Evolutionary conservation across 2,888 invertebrate species (phyloP).

Genomic region (Tetranychus truncatus): DNA sequence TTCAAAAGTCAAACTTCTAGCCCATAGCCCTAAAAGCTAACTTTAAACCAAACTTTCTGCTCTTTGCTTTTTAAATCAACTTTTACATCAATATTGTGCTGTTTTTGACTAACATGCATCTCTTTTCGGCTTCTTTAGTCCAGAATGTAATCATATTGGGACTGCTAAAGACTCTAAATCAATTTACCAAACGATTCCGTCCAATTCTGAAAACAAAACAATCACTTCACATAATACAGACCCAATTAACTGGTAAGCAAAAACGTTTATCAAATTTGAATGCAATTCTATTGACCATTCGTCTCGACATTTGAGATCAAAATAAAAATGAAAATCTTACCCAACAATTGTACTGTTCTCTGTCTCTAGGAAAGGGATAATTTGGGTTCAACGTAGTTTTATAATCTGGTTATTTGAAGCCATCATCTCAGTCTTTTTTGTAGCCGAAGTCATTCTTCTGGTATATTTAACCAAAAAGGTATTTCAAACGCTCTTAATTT

Average conservation of each 20-base stretch:
- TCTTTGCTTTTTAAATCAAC: too few species aligned
- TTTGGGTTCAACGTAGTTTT: constrained; percentile 77
- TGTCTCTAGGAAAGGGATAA: constrained; percentile 50
- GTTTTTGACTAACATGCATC: too few species aligned
- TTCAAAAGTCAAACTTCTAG: too few species aligned
- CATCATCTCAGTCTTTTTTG: constrained; percentile 1
- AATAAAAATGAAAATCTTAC: neutral
- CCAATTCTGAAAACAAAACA: constrained; percentile 4
- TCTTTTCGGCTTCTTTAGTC: neutral
- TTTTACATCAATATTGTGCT: too few species aligned
- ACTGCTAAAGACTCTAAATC: constrained; percentile 3
- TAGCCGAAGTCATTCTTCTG: neutral
- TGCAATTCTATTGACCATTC: too few species aligned
- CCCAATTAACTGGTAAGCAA: constrained; percentile 13
- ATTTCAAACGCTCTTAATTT: neutral
- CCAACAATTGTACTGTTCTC: neutral
- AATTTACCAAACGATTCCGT: constrained; percentile 8
- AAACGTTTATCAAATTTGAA: neutral
- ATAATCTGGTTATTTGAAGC: constrained; percentile 73
- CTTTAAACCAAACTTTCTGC: too few species aligned
- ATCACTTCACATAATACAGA: neutral
- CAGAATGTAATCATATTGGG: constrained; percentile 5
- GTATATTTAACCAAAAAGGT: constrained; percentile 11
- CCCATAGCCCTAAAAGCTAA: too few species aligned
- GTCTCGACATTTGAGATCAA: too few species aligned